phyloP scores from a whole-genome alignment of 2,797 vertebrate genomes.

The Podarcis lilfordi region DNA sequence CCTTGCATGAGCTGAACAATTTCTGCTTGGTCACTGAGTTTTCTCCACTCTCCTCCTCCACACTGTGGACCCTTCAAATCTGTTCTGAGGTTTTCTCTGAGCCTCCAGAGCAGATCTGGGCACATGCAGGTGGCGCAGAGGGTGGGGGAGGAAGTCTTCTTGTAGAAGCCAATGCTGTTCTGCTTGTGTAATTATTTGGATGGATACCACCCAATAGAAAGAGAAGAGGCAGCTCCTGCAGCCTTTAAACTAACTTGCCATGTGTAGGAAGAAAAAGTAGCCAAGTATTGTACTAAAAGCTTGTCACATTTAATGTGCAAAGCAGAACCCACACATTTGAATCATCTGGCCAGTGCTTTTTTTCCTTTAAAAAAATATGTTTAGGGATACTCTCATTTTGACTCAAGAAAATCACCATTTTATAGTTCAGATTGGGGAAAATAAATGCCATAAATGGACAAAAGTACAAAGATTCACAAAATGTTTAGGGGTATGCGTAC shows the following conservation, averaged over 20 bases:
- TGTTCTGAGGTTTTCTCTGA: no score
- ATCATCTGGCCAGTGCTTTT: background rate
- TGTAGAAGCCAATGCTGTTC: no score
- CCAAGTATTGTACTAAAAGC: background rate
- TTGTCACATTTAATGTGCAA: background rate
- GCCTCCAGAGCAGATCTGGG: no score
- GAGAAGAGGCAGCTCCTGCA: background rate
- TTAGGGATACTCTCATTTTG: no score
- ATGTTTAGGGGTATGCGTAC: no score
- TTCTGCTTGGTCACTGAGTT: background rate
- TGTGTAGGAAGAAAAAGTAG: background rate
- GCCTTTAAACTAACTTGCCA: background rate
- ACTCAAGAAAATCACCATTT: no score
- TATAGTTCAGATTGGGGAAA: no score
- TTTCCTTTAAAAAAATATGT: no score
- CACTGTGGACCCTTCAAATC: background rate
- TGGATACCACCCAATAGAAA: background rate
- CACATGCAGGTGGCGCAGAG: no score
- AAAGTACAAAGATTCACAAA: no score
- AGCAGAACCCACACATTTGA: background rate
- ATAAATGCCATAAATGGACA: no score
- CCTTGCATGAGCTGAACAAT: background rate
- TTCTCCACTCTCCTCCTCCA: background rate
- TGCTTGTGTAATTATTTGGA: background rate
- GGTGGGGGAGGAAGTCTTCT: no score